Base-by-base conservation (phyloP, 2,888 invertebrate genomes). In the Philonicus albiceps region DNA sequence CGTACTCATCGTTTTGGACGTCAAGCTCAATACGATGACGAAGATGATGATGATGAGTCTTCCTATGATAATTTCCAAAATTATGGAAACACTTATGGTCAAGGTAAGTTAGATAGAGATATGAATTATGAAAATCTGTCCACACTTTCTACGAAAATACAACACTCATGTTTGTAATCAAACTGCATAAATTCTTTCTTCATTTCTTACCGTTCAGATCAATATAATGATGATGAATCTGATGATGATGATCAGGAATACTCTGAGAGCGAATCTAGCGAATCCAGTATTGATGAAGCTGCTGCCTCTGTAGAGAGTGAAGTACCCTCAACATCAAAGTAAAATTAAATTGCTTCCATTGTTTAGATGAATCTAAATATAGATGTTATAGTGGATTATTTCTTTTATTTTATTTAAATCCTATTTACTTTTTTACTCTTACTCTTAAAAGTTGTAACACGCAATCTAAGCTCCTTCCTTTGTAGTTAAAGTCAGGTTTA, bases 1-100 rank as follows among this genome's bases (percentile, higher is more conserved):
- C 95, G 97, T 85, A 96, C 94, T 88, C 97, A 98, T 91, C 97
- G 97, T 91, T 98, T 96, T 93, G 98, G 98, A 13, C 94, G 98
- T 31, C 97, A 97, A 93, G 96, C 95, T 89, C 94, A 95, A 89
- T 94, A 94, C 80, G 92, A 91, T 55, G 92, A 91, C 86, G 93
- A 93, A 88, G 94, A 94, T 89, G 93, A 93, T 88, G 94, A 94
- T 89, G 95, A 95, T 88, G 95, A 95, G 89, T 95, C 95, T 88
- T 95, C 95, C 90, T 94, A 93, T 37, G 93, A 93, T 74, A 93
- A 94, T 87, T 93, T 93, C 81, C 93, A 93, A 74, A 89, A 89
- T 78, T 90, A 89, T 85, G 89, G 40, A 83, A 30, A 31, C 1
- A 22, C 22, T 72, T 83, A 37, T 72, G 72, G 40, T 27, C 34